phyloP scores from a whole-genome alignment of 2,113 vertebrate genomes.

The Brienomyrus brachyistius region DNA sequence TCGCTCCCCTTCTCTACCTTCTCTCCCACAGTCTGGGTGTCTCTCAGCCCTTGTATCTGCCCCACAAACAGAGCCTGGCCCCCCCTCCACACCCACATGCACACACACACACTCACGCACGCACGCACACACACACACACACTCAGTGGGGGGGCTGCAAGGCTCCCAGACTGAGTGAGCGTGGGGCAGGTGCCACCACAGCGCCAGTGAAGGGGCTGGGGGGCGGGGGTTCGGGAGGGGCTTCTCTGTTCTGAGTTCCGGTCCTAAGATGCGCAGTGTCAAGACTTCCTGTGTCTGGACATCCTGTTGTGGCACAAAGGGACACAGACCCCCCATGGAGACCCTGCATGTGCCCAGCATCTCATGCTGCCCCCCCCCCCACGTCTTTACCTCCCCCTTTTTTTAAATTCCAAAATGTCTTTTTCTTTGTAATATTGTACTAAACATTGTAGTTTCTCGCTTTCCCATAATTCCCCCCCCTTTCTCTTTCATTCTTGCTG shows the following conservation, averaged over 20 bases:
- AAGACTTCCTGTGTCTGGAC: conserved; percentile 4
- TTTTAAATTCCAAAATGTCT: conserved; percentile 1
- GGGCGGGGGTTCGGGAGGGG: not conserved
- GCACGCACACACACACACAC: conserved; percentile 24
- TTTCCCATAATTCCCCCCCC: conserved; percentile 6
- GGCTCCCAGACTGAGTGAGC: conserved; percentile 14
- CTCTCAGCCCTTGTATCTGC: conserved; percentile 68
- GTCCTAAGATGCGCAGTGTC: not conserved
- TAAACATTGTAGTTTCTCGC: conserved; percentile 23
- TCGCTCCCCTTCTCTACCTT: conserved; percentile 14
- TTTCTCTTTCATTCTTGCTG: conserved; percentile 13
- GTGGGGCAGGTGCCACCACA: not conserved
- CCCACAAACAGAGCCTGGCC: conserved; percentile 52
- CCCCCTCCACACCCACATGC: not conserved
- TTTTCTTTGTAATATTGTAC: conserved; percentile 39
- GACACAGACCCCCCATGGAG: conserved; percentile 5
- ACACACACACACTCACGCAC: conserved; percentile 43
- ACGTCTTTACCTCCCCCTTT: not conserved
- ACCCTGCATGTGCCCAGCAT: conserved; percentile 13
- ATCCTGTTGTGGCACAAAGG: conserved; percentile 11
- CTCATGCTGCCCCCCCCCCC: not conserved
- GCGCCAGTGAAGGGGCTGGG: not conserved
- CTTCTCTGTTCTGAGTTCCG: not conserved
- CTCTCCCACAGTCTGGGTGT: conserved; percentile 50
- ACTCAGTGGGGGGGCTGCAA: conserved; percentile 35